Evolutionary conservation across 2,888 invertebrate genomes (phyloP), one percentile per base, ranked within the genome.

Genomic region (Philopedon plagiatum): DNA sequence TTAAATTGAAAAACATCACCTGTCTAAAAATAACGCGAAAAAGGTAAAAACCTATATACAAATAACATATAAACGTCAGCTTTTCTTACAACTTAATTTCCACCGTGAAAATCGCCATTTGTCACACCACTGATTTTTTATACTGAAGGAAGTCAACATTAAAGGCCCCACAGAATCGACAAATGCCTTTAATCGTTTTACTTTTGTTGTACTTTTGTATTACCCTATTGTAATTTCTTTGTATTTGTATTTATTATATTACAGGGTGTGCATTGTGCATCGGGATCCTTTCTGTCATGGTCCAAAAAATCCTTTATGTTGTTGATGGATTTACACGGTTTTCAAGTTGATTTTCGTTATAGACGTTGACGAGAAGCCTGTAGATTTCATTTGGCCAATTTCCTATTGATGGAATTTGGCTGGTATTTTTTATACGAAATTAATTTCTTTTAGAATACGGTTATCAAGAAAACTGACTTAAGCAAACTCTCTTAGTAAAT

Each of bases 241-340:
- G 60, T 71, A 60, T 58, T 64, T 71, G 64, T 44, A 49, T 71
- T 71, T 68, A 65, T 64, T 71, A 65, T 67, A 66, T 71, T 69
- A 69, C 62, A 41, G 60, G 68, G 60, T 18, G 39, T 23, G 34
- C 37, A 66, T 69, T 69, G 56, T 69, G 13, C n/a, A 29, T 9
- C n/a, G n/a, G 32, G 56, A 63, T 61, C 63, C 69, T 57, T 63
- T 69, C 44, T 37, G 49, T 13, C 37, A 68, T 61, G 61, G 61
- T 61, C 46, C 64, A 44, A 70, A 64, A 58, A 37, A 21, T 46
- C 70, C 57, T 70, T 70, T 70, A 64, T 70, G 21, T 37, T 37
- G 32, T 26, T 13, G 46, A 64, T 70, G 58, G 57, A 58, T 64
- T 70, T 70, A 57, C 57, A 70, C 58, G 70, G 64, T 70, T 70